A percentile compares a stretch with the other conserved stretches of the same genome.
phyloP scores from a whole-genome alignment of 2,888 invertebrate species.

The Agriopis aurantiaria region DNA sequence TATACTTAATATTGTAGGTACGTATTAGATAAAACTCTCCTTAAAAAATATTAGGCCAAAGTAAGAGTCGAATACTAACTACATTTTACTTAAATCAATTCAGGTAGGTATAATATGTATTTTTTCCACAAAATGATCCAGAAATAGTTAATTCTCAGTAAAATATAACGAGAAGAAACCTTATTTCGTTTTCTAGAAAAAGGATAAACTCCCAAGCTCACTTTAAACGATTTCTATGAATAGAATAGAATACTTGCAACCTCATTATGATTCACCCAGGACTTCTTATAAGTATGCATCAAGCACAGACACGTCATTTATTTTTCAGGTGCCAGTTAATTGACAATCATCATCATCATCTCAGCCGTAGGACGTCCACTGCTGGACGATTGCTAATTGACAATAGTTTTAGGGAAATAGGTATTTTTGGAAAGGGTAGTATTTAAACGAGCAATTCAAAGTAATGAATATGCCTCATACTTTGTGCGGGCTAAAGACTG shows the following conservation, averaged over 20 bases:
- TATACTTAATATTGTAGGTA: neutral
- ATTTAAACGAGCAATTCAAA: too few relatives aligned
- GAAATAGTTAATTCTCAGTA: neutral
- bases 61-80: neutral
- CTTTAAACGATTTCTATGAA: neutral
- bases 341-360: too few relatives aligned
- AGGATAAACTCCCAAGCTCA: neutral
- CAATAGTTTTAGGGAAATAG: too few relatives aligned
- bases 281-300: neutral
- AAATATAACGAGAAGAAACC: neutral
- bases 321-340: neutral
- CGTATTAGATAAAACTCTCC: neutral
- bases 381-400: too few relatives aligned
- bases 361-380: too few relatives aligned
- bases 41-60: slow-evolving; percentile 2
- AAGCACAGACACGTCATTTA: neutral
- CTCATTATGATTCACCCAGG: neutral
- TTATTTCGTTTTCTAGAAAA: neutral
- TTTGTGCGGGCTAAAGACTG: too few relatives aligned
- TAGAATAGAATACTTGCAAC: too few relatives aligned
- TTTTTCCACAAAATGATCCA: neutral
- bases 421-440: too few relatives aligned
- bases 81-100: neutral
- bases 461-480: too few relatives aligned
- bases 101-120: too few relatives aligned